phyloP scores from a whole-genome alignment of 2,888 invertebrate species.

The Hoplodrina ambigua region DNA sequence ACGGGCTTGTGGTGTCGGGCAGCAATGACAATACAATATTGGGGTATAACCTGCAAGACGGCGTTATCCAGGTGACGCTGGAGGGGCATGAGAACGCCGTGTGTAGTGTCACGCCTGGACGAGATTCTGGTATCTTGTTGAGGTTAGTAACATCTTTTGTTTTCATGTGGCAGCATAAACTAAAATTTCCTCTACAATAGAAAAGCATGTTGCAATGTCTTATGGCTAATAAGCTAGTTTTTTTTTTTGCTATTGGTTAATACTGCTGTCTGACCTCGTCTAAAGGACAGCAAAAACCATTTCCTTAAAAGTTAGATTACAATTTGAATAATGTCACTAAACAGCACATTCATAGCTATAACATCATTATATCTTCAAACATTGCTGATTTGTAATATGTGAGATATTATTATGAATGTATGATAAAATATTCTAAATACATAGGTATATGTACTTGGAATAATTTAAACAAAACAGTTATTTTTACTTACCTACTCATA shows the following conservation, averaged over 20 bases:
- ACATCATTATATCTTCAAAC: too few relatives aligned
- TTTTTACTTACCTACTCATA: too few relatives aligned
- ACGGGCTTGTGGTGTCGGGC: slow-evolving; percentile 96
- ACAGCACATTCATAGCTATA: neutral
- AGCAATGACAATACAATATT: slow-evolving; percentile 96
- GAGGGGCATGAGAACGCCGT: slow-evolving; percentile 95
- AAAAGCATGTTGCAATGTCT: neutral
- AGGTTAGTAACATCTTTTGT: slow-evolving; percentile 73
- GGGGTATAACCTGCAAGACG: slow-evolving; percentile 93
- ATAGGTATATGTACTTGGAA: neutral
- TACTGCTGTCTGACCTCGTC: too few relatives aligned
- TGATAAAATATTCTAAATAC: too few relatives aligned
- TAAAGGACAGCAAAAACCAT: neutral
- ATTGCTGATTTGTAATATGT: too few relatives aligned
- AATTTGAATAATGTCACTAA: neutral
- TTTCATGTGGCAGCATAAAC: slow-evolving; percentile 11
- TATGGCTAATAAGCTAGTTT: neutral
- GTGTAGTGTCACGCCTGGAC: slow-evolving; percentile 86
- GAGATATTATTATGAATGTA: too few relatives aligned
- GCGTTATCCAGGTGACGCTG: slow-evolving; percentile 92
- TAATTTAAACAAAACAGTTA: neutral
- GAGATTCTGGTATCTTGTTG: slow-evolving; percentile 81
- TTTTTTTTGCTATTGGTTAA: neutral
- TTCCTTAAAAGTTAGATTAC: neutral
- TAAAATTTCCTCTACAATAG: neutral